Evolutionary conservation across 1,140 invertebrate genomes (phyloP), one percentile per base, ranked within the genome.

Genomic region (Chironomus tepperi): DNA sequence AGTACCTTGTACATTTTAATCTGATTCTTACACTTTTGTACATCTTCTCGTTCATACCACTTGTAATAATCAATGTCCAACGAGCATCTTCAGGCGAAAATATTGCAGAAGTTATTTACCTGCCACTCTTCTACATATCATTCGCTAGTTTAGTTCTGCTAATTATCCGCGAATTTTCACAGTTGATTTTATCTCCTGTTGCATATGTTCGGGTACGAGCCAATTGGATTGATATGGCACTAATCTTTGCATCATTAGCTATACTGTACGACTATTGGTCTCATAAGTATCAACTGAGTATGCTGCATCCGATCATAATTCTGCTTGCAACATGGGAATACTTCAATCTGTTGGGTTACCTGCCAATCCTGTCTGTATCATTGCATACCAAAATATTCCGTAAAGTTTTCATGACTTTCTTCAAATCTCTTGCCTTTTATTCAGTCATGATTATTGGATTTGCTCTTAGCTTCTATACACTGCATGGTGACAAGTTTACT

Each of bases 391-490:
- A 92, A 34, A 93, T 93, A 88, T 84, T 93, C 64, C 87, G 87
- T 77, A 91, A 88, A 0, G 91, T 94, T 0, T 90, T 89, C 0
- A 86, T 86, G 78, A 93, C 90, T 76, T 94, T 94, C 77, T 85
- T 91, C 9, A 90, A 91, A 79, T 92, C 93, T 76, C 83, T 94
- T 1, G 81, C 89, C 0, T 90, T 91, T 81, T 94, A 93, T 79
- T 89, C 89, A 1, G 88, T 93, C 76, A 84, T 94, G 42, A 90
- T 94, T 8, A 82, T 93, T 16, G 92, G 91, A 1, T 94, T 94
- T 80, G 90, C 90, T 0, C 79, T 93, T 34, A 90, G 90, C 77
- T 94, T 93, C 78, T 92, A 89, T 77, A 88, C 88, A 10, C 80
- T 93, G 10, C 92, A 92, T 77, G 85, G 85, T 24, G 83, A 86